Evolutionary conservation across 2,113 vertebrate species (phyloP).

Genomic region (Kryptolebias marmoratus): DNA sequence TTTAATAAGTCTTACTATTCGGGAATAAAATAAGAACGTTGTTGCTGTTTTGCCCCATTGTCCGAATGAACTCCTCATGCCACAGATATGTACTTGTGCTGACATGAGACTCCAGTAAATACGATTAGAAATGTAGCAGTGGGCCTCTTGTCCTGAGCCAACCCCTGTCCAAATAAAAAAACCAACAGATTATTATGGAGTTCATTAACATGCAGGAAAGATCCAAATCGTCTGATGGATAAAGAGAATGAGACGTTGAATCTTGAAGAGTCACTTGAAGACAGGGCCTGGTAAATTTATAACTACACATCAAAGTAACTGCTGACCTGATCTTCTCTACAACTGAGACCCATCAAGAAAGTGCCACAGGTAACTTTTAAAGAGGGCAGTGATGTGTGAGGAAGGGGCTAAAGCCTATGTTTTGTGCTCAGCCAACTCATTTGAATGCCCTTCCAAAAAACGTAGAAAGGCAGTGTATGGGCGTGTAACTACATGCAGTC

Average conservation of each 20-base stretch:
- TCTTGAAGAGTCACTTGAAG: slow-evolving; percentile 46
- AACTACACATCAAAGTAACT: slow-evolving; percentile 58
- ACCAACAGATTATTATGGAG: slow-evolving; percentile 33
- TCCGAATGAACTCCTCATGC: slow-evolving; percentile 15
- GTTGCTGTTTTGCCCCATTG: slow-evolving; percentile 30
- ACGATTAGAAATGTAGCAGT: slow-evolving; percentile 13
- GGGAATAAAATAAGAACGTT: no score
- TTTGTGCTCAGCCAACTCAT: slow-evolving; percentile 53
- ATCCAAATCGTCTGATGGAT: slow-evolving; percentile 40
- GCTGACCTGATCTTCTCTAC: slow-evolving; percentile 21
- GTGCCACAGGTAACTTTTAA: slow-evolving; percentile 56
- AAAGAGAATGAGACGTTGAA: slow-evolving; percentile 39
- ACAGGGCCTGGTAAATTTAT: slow-evolving; percentile 32
- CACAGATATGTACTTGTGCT: slow-evolving; percentile 1
- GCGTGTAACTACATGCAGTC: slow-evolving; percentile 53
- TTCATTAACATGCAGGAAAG: slow-evolving; percentile 59
- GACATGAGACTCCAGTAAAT: background rate
- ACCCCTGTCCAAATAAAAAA: slow-evolving; percentile 23
- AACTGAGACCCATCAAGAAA: slow-evolving; percentile 40
- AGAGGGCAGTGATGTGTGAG: slow-evolving; percentile 37
- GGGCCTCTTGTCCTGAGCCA: slow-evolving; percentile 46
- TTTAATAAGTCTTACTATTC: background rate
- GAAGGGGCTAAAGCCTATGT: background rate
- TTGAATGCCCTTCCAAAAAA: slow-evolving; percentile 68
- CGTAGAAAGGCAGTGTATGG: slow-evolving; percentile 58